Percentiles rank a stretch among this genome's conserved stretches.
Evolutionary conservation across 1,140 invertebrate genomes (phyloP).

Genomic region (Neodiprion fabricii): DNA sequence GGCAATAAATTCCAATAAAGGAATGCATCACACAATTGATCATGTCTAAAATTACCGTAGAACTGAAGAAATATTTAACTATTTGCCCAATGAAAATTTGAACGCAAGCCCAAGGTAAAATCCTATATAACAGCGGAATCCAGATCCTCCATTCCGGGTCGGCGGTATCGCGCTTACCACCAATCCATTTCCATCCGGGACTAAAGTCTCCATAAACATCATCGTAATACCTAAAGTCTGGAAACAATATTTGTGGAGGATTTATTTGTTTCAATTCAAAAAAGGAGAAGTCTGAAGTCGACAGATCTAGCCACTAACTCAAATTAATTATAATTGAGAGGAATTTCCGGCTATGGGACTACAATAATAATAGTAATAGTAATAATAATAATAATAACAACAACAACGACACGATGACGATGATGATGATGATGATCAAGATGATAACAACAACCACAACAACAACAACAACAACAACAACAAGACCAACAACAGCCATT

Average conservation of each 20-base stretch:
- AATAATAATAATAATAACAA: too few species aligned
- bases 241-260: constrained; percentile 25
- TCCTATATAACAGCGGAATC: constrained; percentile 49
- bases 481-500: too few species aligned
- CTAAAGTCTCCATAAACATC: constrained; percentile 50
- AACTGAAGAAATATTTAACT: constrained; percentile 39
- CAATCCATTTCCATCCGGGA: constrained; percentile 57
- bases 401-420: too few species aligned
- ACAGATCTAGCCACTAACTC: too few species aligned
- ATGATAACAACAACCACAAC: too few species aligned
- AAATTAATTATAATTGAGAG: too few species aligned
- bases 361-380: too few species aligned
- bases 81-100: constrained; percentile 52
- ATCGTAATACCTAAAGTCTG: constrained; percentile 48
- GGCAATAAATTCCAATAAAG: too few species aligned
- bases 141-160: constrained; percentile 66
- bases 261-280: constrained; percentile 17
- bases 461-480: too few species aligned
- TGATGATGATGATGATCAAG: too few species aligned
- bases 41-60: constrained; percentile 24
- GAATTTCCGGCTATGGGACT: too few species aligned
- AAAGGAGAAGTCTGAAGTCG: constrained; percentile 7
- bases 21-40: too few species aligned
- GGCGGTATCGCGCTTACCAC: constrained; percentile 57
- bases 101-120: constrained; percentile 54